Evolutionary conservation across 1,140 invertebrate genomes (phyloP).

Genomic region (Propsilocerus akamusi): DNA sequence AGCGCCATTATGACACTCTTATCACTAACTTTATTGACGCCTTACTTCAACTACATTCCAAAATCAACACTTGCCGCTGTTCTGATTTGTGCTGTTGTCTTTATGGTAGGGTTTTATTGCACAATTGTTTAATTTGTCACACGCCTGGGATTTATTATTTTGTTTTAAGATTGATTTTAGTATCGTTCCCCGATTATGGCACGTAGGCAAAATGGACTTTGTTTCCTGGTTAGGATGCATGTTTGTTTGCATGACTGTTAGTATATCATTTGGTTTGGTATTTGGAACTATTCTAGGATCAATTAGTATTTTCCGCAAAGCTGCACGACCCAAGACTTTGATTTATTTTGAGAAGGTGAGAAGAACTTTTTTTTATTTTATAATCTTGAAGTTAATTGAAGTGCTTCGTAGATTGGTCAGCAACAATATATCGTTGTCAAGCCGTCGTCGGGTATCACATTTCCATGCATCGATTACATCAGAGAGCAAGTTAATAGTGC

Average conservation of each 20-base stretch:
- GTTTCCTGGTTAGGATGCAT: constrained; percentile 60
- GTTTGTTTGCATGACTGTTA: constrained; percentile 50
- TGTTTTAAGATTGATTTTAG: constrained; percentile 41
- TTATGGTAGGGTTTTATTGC: constrained; percentile 43
- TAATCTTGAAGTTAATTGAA: too few relatives aligned
- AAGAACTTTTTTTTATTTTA: constrained; percentile 6
- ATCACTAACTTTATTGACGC: constrained; percentile 53
- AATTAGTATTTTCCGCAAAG: constrained; percentile 58
- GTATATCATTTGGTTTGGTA: constrained; percentile 77
- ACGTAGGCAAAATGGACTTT: constrained; percentile 42
- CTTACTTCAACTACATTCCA: constrained; percentile 69
- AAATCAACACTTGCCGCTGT: constrained; percentile 59
- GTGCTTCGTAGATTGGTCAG: constrained; percentile 11
- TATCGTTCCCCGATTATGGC: constrained; percentile 52
- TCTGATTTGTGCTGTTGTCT: constrained; percentile 72
- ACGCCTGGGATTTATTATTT: neutral
- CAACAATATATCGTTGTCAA: constrained; percentile 31
- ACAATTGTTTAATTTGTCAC: neutral
- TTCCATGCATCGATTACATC: constrained; percentile 40
- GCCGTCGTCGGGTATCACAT: constrained; percentile 40
- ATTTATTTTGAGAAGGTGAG: constrained; percentile 39
- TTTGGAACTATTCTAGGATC: constrained; percentile 68
- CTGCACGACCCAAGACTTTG: constrained; percentile 54
- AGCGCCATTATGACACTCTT: constrained; percentile 36
- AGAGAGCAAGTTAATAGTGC: constrained; percentile 27